Percentiles rank a stretch among this genome's conserved stretches.
Conservation (phyloP, 2,888 invertebrate genomes). For the Dicycla oo region DNA sequence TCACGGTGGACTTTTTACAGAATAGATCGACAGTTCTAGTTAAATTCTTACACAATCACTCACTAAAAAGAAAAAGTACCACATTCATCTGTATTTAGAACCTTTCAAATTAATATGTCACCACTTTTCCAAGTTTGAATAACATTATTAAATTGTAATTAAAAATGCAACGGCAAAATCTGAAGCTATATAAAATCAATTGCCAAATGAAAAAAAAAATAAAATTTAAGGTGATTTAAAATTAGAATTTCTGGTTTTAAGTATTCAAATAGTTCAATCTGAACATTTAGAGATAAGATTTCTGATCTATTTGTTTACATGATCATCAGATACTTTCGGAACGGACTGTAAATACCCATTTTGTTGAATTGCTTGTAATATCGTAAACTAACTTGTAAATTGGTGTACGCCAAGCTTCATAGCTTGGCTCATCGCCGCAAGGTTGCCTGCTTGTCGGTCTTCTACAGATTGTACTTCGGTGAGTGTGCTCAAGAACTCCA, state of each 20-base stretch:
- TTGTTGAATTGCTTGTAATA: not conserved
- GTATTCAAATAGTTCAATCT: not conserved
- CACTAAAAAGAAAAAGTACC: not conserved
- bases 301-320: not conserved
- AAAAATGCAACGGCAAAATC: not conserved
- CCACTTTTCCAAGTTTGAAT: not conserved
- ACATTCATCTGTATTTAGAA: not conserved
- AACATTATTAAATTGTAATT: not conserved
- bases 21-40: too few species aligned
- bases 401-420: too few species aligned
- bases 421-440: too few species aligned
- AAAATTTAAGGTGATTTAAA: not conserved
- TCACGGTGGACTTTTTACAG: too few species aligned
- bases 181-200: not conserved
- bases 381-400: too few species aligned
- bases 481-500: too few species aligned
- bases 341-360: too few species aligned
- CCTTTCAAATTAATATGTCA: not conserved
- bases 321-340: not conserved
- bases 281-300: not conserved
- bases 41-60: not conserved
- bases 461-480: too few species aligned
- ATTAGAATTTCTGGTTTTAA: not conserved
- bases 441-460: too few species aligned
- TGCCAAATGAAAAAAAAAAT: not conserved